phyloP scores from a whole-genome alignment of 2,797 vertebrate species.

The Chiloscyllium punctatum region DNA sequence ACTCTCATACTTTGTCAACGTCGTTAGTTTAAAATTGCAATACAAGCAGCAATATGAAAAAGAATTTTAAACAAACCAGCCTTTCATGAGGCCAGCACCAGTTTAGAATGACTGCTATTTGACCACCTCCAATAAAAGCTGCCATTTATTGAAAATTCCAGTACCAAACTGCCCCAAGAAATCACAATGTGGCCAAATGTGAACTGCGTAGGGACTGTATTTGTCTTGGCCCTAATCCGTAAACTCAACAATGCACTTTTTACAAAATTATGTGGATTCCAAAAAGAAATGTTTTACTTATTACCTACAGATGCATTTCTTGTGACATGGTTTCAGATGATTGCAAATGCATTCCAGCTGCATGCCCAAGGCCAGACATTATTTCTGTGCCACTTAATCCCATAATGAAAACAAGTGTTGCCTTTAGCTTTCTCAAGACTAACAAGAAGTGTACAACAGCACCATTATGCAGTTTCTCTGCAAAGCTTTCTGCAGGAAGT shows the following conservation, averaged over 20 bases:
- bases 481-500: not conserved
- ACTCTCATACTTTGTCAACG: not conserved
- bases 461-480: not conserved
- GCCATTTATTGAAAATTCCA: not conserved
- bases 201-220: not conserved
- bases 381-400: constrained; percentile 28
- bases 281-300: constrained; percentile 12
- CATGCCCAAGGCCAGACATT: constrained; percentile 1
- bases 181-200: constrained; percentile 25
- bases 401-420: constrained; percentile 20
- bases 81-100: not conserved
- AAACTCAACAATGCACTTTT: not conserved
- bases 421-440: constrained; percentile 30
- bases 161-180: not conserved
- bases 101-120: constrained; percentile 1
- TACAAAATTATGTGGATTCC: not conserved
- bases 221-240: not conserved
- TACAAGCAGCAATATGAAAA: constrained; percentile 1
- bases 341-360: constrained; percentile 34
- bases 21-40: not conserved
- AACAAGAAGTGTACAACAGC: constrained; percentile 12
- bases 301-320: constrained; percentile 6
- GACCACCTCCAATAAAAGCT: not conserved
- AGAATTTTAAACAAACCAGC: not conserved
- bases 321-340: constrained; percentile 22